A percentile compares a stretch with the other conserved stretches of the same genome.
Evolutionary conservation across 2,113 vertebrate species (phyloP).

Genomic region (Ahaetulla prasina): DNA sequence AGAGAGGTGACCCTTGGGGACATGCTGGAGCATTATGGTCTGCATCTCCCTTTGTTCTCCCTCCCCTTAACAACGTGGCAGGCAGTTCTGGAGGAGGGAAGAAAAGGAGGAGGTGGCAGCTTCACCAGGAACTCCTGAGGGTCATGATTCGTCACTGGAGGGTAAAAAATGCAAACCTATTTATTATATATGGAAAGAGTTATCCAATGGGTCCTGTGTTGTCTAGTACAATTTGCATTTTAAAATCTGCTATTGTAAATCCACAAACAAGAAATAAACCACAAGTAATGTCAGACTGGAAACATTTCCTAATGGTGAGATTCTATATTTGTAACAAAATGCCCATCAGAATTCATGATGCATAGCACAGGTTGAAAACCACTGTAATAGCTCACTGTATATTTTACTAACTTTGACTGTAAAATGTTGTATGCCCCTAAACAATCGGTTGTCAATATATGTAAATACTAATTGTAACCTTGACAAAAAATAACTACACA

Average conservation of each 20-base stretch:
- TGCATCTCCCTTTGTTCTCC: too few species aligned
- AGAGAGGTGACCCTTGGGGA: too few species aligned
- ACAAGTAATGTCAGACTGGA: background rate
- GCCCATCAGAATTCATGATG: constrained; percentile 2
- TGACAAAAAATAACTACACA: background rate
- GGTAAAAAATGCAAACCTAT: background rate
- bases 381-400: background rate
- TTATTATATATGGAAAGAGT: background rate
- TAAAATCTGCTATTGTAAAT: background rate
- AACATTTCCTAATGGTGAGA: constrained; percentile 6
- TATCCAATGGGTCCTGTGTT: background rate
- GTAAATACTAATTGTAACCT: background rate
- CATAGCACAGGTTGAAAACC: background rate
- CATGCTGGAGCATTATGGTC: too few species aligned
- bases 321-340: background rate
- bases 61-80: too few species aligned
- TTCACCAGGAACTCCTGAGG: background rate
- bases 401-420: background rate
- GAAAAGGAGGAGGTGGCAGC: background rate
- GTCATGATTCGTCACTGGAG: background rate
- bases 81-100: too few species aligned
- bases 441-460: background rate
- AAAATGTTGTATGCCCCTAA: background rate
- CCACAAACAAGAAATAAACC: background rate
- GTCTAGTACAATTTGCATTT: background rate